Base-by-base conservation (phyloP, 1,140 invertebrate species). In the Sarcophaga peregrina region DNA sequence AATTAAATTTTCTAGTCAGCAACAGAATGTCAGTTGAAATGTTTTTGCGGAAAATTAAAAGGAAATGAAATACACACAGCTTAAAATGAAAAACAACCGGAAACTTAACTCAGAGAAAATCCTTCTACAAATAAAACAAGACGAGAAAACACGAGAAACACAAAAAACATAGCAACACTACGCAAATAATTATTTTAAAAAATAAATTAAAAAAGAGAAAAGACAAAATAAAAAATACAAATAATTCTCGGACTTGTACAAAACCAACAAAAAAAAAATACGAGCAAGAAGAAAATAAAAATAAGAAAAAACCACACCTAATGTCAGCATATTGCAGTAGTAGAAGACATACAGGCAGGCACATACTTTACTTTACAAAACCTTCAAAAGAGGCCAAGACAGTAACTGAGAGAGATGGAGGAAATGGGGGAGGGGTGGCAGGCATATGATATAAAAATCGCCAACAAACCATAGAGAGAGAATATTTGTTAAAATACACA, bases 251-350 rank as follows among this genome's bases (percentile, higher is more conserved):
- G 1, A 37, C 25, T 37, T 37, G 25, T 37, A 37, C 25, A 37
- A 37, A 37, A 37, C 25, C 25, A 37, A 37, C 25, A 37, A 37
- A 37, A 37, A 37, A 37, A 37, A 37, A 37, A 37, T 37, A 4
- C 25, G 25, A 37, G 25, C 25, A 37, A 2, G 8, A 9, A 68
- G 62, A 20, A 68, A 20, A 68, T 25, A 6, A 68, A 37, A 37
- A 37, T 2, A 37, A 37, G 1, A 37, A 37, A 37, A 37, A 68
- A 68, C 62, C 62, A 68, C 62, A 68, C 62, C 62, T 68, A 68
- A 68, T 68, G 62, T 68, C 62, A 68, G 62, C 62, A 68, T 68
- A 68, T 68, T 68, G 62, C 62, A 68, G 62, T 68, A 58, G 15
- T 58, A 25, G 20, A 68, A 25, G 17, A 20, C 17, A 68, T n/a